Percentiles rank a stretch among this genome's conserved stretches.
Evolutionary conservation across 2,797 vertebrate species (phyloP).

Genomic region (Erithacus rubecula): DNA sequence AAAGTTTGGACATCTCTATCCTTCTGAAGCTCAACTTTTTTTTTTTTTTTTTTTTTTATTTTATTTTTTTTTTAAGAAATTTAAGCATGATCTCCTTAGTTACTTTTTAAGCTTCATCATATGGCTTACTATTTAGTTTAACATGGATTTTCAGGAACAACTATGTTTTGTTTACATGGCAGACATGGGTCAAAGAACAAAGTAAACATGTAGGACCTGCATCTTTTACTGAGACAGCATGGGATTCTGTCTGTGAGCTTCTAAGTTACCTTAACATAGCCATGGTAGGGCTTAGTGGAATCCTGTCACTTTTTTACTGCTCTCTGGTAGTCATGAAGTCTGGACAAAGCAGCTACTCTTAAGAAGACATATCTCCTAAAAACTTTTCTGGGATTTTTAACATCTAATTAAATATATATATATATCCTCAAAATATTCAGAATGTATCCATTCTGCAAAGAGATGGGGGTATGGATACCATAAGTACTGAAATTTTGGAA

Average conservation of each 20-base stretch:
- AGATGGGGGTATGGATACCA: not conserved
- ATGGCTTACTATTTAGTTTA: not conserved
- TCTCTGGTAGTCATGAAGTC: not conserved
- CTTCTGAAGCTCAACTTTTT: not conserved
- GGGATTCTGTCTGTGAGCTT: not conserved
- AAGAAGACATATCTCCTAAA: not conserved
- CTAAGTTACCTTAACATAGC: not conserved
- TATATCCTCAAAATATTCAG: not conserved
- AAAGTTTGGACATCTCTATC: not conserved
- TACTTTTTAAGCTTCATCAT: not conserved
- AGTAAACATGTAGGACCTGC: not conserved
- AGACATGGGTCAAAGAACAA: not conserved
- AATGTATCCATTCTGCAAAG: not conserved
- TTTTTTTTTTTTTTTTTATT: not conserved
- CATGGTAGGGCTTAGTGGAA: not conserved
- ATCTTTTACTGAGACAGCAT: rapidly evolving
- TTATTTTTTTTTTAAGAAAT: not conserved
- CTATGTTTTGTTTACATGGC: not conserved
- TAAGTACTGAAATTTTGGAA: not conserved
- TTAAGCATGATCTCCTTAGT: not conserved
- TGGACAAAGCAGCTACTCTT: not conserved
- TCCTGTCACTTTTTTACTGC: not conserved
- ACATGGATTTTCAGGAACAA: not conserved
- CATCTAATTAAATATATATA: not conserved
- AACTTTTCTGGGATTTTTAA: not conserved